A percentile compares a stretch with the other conserved stretches of the same genome.
Evolutionary conservation across 2,113 vertebrate genomes (phyloP).

Genomic region (Hoplias malabaricus): DNA sequence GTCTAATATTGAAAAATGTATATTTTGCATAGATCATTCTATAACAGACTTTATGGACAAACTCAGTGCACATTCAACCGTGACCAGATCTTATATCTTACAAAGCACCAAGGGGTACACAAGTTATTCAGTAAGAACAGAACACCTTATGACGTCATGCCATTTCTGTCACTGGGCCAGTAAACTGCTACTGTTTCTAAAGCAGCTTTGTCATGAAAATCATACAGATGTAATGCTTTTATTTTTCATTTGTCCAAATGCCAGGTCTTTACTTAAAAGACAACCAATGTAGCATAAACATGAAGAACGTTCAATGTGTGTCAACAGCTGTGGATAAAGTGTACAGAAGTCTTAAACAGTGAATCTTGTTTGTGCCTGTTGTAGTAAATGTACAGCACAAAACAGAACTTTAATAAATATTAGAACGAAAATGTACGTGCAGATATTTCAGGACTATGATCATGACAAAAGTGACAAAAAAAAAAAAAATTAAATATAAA

Average conservation of each 20-base stretch:
- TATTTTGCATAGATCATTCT: conserved; percentile 46
- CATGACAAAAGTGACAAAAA: not conserved
- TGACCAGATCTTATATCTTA: not conserved
- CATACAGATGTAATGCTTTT: too few species aligned
- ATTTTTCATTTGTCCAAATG: not conserved
- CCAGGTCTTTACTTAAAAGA: not conserved
- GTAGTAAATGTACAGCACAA: not conserved
- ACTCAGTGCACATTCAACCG: not conserved
- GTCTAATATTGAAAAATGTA: conserved; percentile 16
- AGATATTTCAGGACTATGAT: not conserved
- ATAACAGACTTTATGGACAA: conserved; percentile 20
- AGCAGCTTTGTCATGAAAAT: too few species aligned
- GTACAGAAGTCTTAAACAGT: not conserved
- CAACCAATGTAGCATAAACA: not conserved
- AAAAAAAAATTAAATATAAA: not conserved
- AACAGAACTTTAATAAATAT: too few species aligned
- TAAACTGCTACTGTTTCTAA: too few species aligned
- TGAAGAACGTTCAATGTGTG: not conserved
- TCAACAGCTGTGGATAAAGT: not conserved
- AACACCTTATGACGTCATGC: not conserved
- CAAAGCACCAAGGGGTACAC: not conserved
- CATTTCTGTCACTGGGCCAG: not conserved
- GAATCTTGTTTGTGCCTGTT: not conserved
- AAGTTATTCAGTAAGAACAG: not conserved
- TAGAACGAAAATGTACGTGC: not conserved